Evolutionary conservation across 1,140 invertebrate species (phyloP), one percentile per base, ranked within the genome.

Genomic region (Diuraphis noxia): DNA sequence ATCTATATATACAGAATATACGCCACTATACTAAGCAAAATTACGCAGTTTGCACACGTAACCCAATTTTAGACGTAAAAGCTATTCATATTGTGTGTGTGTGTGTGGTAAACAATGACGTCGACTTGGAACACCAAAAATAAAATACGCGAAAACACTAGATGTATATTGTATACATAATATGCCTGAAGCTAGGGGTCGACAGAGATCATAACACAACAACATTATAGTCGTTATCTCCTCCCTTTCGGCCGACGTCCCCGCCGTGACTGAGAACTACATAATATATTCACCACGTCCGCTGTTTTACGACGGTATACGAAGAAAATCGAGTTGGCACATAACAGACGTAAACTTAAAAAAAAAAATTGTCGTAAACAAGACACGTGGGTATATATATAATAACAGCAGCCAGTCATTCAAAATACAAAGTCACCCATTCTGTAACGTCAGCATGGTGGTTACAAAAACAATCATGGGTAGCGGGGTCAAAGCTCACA

Each of bases 171-270:
- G 10, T 56, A 30, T 56, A 30, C 25, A 56, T 21, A 85, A 49
- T 23, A 86, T 56, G 85, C 36, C 85, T 40, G 49, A 40, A 87
- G 85, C 85, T 87, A 87, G 36, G 25, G 52, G 86, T 56, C 86
- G 52, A 8, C 38, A 88, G n/a, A 86, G n/a, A 46, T 86, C 36
- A 63, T 63, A 88, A 49, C 36, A 56, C 10, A 49, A 86, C 5
- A 52, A 41, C 30, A 5, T 8, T n/a, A 63, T n/a, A 63, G 30
- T 46, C 82, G 40, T 84, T n/a, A n/a, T 84, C 41, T 84, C 30
- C 40, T 43, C 79, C 38, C 56, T 63, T 21, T 63, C 30, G 30
- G 56, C 52, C 30, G 30, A 30, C 52, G 25, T 36, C 77, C 79
- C 13, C 41, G 4, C 79, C n/a, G n/a, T 4, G 56, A 63, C 10